Evolutionary conservation across 1,140 invertebrate species (phyloP).

Genomic region (Calephelis nemesis): DNA sequence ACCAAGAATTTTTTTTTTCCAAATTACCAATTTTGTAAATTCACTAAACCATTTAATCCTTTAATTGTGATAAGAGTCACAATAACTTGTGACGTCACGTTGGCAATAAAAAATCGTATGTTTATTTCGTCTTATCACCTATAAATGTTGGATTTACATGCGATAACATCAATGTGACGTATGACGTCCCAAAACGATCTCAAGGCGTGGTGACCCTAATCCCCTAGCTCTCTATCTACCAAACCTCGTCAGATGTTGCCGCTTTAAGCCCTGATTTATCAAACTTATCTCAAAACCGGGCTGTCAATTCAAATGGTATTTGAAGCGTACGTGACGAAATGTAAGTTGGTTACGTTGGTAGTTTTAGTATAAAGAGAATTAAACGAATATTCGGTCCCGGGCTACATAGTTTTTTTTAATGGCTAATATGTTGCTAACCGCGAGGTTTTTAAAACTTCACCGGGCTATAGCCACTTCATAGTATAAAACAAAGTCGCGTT

Average conservation of each 20-base stretch:
- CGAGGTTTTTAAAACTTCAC: too few species aligned
- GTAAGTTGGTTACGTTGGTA: conserved; percentile 29
- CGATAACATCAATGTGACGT: conserved; percentile 35
- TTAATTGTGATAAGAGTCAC: conserved; percentile 5
- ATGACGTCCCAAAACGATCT: conserved; percentile 30
- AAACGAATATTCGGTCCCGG: background rate
- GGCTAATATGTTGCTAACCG: too few species aligned
- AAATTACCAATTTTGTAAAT: background rate
- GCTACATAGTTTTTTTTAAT: background rate
- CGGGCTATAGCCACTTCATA: too few species aligned
- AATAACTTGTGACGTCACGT: conserved; percentile 10
- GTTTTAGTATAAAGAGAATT: background rate
- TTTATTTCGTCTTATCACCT: conserved; percentile 27
- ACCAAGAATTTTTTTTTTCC: too few species aligned
- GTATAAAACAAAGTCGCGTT: too few species aligned
- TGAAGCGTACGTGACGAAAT: conserved; percentile 45
- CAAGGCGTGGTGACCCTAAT: conserved; percentile 46
- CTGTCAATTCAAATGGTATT: conserved; percentile 48
- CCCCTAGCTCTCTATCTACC: conserved; percentile 35
- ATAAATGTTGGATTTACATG: conserved; percentile 31
- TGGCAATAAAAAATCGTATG: conserved; percentile 11
- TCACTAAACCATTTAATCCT: background rate
- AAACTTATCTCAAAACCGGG: conserved; percentile 41
- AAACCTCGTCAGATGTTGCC: conserved; percentile 48
- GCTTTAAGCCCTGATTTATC: conserved; percentile 63